A percentile compares a stretch with the other conserved stretches of the same genome.
Conservation (phyloP, 2,113 vertebrate genomes). For the Scalopus aquaticus region DNA sequence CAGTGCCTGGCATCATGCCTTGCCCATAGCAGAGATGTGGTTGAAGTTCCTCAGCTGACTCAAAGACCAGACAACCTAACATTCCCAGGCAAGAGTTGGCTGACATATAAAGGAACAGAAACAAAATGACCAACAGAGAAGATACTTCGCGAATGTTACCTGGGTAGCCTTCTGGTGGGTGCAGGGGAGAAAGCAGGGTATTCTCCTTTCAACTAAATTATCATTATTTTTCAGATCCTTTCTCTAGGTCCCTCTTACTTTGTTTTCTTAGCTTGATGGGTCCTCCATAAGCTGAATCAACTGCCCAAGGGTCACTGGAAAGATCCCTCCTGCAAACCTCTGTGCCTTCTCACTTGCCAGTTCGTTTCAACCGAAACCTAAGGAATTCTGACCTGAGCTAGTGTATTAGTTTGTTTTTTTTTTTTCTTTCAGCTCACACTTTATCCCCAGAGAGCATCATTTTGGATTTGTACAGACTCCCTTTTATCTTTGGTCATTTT, state of each 20-base stretch:
- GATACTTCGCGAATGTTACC: background rate
- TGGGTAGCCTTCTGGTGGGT: background rate
- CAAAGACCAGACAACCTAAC: background rate
- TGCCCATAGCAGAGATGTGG: background rate
- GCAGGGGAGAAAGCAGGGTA: background rate
- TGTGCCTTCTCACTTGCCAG: slow-evolving; percentile 26
- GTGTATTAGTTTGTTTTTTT: slow-evolving; percentile 35
- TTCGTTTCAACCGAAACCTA: slow-evolving; percentile 62
- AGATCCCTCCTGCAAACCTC: slow-evolving; percentile 45
- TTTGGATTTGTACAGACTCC: slow-evolving; percentile 27
- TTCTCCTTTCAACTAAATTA: background rate
- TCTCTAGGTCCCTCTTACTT: background rate
- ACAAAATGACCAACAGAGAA: background rate
- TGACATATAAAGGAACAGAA: background rate
- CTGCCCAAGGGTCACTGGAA: slow-evolving; percentile 28
- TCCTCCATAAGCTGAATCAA: slow-evolving; percentile 38
- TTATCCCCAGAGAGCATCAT: slow-evolving; percentile 57
- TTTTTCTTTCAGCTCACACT: slow-evolving; percentile 43
- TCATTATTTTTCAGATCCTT: background rate
- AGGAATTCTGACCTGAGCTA: slow-evolving; percentile 20
- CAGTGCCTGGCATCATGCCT: background rate
- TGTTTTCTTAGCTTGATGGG: background rate
- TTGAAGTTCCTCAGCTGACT: slow-evolving; percentile 35
- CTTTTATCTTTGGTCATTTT: slow-evolving; percentile 69
- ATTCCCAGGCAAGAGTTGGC: background rate